Evolutionary conservation across 2,113 vertebrate genomes (phyloP).

Genomic region (Xyliphius kryptos): DNA sequence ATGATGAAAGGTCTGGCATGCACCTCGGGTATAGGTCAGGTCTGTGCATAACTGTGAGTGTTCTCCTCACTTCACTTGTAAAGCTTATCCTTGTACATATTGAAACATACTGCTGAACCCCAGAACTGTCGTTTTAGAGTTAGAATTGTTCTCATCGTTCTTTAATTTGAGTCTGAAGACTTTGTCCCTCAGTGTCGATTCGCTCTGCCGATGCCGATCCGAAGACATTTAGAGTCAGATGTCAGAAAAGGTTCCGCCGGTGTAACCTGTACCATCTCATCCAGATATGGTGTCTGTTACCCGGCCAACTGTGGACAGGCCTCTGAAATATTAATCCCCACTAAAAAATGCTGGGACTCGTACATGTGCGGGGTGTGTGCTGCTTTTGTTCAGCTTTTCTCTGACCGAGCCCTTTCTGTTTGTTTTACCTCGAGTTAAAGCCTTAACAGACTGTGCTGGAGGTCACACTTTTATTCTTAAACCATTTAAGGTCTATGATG

Average conservation of each 20-base stretch:
- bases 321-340: conserved; percentile 66
- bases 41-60: too few relatives aligned
- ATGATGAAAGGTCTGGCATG: too few relatives aligned
- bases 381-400: conserved; percentile 4
- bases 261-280: conserved; percentile 55
- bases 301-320: conserved; percentile 52
- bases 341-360: conserved; percentile 11
- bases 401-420: conserved; percentile 20
- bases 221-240: conserved; percentile 37
- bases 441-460: too few relatives aligned
- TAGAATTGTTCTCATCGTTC: not conserved
- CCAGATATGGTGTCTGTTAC: conserved; percentile 63
- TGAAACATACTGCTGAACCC: too few relatives aligned
- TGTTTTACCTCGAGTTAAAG: too few relatives aligned
- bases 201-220: conserved; percentile 25
- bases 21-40: too few relatives aligned
- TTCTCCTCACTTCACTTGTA: too few relatives aligned
- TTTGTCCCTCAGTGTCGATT: not conserved
- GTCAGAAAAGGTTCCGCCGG: conserved; percentile 29
- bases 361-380: conserved; percentile 5
- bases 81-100: too few relatives aligned
- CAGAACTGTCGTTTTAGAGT: too few relatives aligned
- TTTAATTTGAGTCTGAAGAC: not conserved
- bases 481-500: not conserved
- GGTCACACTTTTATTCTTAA: too few relatives aligned